A percentile compares a stretch with the other conserved stretches of the same genome.
Conservation (phyloP, 2,888 invertebrate genomes). For the Monochamus alternatus region DNA sequence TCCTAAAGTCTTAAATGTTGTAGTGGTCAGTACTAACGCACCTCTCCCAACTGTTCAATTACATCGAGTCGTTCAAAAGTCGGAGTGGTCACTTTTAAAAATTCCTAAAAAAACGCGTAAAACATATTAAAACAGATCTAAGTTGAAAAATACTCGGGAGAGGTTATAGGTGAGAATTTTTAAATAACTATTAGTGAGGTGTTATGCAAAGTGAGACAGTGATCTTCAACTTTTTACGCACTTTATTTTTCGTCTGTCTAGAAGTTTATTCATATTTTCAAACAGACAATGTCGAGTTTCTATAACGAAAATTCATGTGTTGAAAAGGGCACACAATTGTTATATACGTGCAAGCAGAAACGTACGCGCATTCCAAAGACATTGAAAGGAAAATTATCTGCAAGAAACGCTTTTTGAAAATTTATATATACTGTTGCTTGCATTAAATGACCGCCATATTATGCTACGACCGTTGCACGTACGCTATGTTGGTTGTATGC, state of each 20-base stretch:
- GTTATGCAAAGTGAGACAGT: constrained; percentile 34
- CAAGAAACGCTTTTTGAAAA: too few species aligned
- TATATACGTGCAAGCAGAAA: too few species aligned
- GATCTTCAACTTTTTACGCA: constrained; percentile 27
- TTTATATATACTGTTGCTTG: too few species aligned
- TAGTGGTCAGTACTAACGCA: constrained; percentile 66
- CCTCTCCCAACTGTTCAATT: constrained; percentile 31
- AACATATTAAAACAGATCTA: constrained; percentile 29
- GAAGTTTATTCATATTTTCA: neutral
- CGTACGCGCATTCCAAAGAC: too few species aligned
- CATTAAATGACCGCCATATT: too few species aligned
- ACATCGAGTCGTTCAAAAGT: constrained; percentile 14
- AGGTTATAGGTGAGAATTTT: constrained; percentile 48
- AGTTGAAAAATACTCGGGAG: constrained; percentile 14
- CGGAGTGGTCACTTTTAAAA: neutral
- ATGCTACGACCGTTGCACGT: too few species aligned
- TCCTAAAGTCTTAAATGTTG: constrained; percentile 69
- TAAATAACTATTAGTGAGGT: constrained; percentile 47
- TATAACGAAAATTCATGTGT: neutral
- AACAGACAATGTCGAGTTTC: neutral
- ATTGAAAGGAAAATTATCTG: too few species aligned
- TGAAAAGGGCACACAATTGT: too few species aligned
- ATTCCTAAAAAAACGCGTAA: constrained; percentile 5
- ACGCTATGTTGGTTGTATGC: too few species aligned
- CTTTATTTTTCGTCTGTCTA: too few species aligned